phyloP scores from a whole-genome alignment of 2,113 vertebrate species.

The Grammomys surdaster region DNA sequence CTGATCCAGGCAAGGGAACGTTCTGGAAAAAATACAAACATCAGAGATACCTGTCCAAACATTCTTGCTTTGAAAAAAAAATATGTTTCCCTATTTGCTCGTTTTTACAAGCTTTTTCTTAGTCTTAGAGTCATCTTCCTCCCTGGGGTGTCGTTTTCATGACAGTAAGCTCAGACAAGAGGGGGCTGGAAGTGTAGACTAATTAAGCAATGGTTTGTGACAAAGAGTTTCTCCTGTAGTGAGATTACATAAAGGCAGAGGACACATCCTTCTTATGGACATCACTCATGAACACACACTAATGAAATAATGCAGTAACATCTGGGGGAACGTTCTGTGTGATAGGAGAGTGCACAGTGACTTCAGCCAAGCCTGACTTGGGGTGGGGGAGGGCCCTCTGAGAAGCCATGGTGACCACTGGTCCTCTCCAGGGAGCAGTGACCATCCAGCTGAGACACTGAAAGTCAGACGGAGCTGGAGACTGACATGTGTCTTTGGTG shows the following conservation, averaged over 20 bases:
- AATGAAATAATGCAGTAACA: background rate
- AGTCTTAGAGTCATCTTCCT: background rate
- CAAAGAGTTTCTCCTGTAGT: background rate
- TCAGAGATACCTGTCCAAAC: constrained; percentile 71
- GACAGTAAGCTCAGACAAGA: background rate
- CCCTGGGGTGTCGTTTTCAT: background rate
- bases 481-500: background rate
- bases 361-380: background rate
- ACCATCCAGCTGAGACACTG: background rate
- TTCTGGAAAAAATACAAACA: constrained; percentile 66
- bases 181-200: background rate
- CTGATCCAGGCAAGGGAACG: constrained; percentile 52
- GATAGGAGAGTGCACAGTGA: rapidly evolving
- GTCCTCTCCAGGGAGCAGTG: background rate
- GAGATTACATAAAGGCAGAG: background rate
- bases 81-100: constrained; percentile 5
- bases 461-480: background rate
- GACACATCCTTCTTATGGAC: background rate
- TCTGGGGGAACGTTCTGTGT: background rate
- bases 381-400: background rate
- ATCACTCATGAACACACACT: rapidly evolving
- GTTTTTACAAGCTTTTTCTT: constrained; percentile 52
- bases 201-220: background rate
- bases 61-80: constrained; percentile 55
- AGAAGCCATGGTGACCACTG: background rate